These are phyloP conservation scores for Paracentrotus lividus DNA, from an alignment of 53 echinoderm and acorn worm genomes.

Conservation along the genomic window DNA sequence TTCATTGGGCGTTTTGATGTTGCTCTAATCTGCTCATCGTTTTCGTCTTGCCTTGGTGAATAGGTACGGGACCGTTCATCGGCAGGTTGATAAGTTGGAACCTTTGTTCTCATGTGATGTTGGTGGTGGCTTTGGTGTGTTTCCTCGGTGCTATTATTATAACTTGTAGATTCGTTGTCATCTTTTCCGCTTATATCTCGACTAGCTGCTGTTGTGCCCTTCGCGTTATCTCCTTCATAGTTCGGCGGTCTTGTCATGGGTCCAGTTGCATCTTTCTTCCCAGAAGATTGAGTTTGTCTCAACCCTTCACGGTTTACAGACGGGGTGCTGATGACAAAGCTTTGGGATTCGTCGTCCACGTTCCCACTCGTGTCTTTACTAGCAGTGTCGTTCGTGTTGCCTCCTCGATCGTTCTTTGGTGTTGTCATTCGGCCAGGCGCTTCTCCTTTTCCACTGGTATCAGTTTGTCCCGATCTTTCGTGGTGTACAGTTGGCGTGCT, in stretches of 20 bases:
- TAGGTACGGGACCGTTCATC: background rate
- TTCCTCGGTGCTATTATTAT: background rate
- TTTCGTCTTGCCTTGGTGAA: background rate
- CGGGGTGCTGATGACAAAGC: too few relatives aligned
- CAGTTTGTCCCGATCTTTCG: background rate
- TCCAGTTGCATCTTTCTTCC: too few relatives aligned
- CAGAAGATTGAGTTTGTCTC: too few relatives aligned
- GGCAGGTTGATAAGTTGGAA: background rate
- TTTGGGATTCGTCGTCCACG: too few relatives aligned
- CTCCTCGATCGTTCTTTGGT: background rate
- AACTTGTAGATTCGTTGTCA: background rate
- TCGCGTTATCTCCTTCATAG: too few relatives aligned
- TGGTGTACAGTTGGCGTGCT: background rate
- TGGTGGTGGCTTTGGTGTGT: background rate
- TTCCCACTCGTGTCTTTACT: background rate
- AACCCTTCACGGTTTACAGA: too few relatives aligned
- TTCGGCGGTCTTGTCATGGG: too few relatives aligned
- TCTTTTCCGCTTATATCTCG: too few relatives aligned
- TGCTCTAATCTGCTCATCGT: background rate
- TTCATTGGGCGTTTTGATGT: background rate
- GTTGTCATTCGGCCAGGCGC: background rate
- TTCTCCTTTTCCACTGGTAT: background rate
- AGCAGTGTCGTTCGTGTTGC: too few relatives aligned
- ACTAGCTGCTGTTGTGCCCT: too few relatives aligned
- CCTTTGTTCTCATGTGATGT: background rate